These are phyloP conservation scores for Hemibagrus guttatus DNA, from an alignment of 2,797 vertebrate genomes.

Conservation along the genomic window DNA sequence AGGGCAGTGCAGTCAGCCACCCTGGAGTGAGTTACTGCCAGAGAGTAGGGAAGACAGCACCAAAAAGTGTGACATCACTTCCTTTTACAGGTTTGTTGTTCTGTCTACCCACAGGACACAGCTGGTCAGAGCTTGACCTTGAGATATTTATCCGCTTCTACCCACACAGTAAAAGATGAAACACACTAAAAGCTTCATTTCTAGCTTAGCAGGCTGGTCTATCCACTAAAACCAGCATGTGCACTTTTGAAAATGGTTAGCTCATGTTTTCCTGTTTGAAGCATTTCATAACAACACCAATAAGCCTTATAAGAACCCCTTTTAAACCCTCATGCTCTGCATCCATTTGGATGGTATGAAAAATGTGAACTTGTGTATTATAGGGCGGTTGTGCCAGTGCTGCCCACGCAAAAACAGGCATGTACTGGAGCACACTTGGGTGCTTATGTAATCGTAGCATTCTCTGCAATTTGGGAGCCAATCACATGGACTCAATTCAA, in stretches of 20 bases:
- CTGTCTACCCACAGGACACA: slow-evolving; percentile 36
- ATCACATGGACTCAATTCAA: slow-evolving; percentile 7
- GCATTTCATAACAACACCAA: neutral
- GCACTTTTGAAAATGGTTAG: neutral
- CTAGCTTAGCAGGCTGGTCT: neutral
- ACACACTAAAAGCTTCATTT: slow-evolving; percentile 18
- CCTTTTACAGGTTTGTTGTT: slow-evolving; percentile 29
- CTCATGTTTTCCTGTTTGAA: neutral
- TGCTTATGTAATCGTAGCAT: slow-evolving; percentile 53
- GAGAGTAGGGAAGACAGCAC: slow-evolving; percentile 61
- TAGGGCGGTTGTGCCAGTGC: neutral
- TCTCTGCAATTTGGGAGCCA: slow-evolving; percentile 36
- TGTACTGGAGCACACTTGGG: slow-evolving; percentile 38
- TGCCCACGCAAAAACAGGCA: slow-evolving; percentile 1
- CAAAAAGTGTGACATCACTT: slow-evolving; percentile 56
- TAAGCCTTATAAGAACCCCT: slow-evolving; percentile 1
- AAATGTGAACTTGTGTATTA: slow-evolving; percentile 13
- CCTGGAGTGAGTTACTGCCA: slow-evolving; percentile 70
- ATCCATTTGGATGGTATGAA: slow-evolving; percentile 27
- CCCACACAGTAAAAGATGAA: neutral
- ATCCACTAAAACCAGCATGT: neutral
- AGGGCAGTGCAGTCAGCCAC: slow-evolving; percentile 67
- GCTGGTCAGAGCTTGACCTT: slow-evolving; percentile 58
- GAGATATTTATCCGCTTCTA: slow-evolving; percentile 67
- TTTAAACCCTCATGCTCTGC: neutral